These are phyloP conservation scores for Acanthurus tractus DNA, from an alignment of 2,797 vertebrate genomes.

Conservation along the genomic window DNA sequence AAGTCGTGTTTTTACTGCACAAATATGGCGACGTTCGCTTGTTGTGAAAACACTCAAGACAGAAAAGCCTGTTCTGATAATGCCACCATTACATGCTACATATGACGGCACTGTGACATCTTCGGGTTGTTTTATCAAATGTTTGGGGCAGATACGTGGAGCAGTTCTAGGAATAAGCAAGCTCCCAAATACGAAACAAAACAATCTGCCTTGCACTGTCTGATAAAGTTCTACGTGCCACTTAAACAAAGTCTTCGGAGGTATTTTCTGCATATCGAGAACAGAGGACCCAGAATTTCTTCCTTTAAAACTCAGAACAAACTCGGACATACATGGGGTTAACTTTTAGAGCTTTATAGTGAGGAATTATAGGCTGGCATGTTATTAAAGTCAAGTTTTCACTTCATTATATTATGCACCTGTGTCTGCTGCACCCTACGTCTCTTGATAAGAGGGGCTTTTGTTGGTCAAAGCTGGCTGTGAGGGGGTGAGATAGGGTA, in stretches of 20 bases:
- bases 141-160: neutral
- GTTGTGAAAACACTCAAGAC: conserved; percentile 71
- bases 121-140: conserved; percentile 21
- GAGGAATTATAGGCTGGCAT: conserved; percentile 70
- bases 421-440: conserved; percentile 70
- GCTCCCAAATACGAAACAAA: conserved; percentile 5
- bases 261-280: neutral
- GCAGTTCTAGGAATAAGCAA: neutral
- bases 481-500: conserved; percentile 27
- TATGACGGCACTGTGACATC: conserved; percentile 39
- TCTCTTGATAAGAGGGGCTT: conserved; percentile 81
- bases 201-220: conserved; percentile 17
- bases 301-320: conserved; percentile 15
- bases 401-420: conserved; percentile 85
- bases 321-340: conserved; percentile 49
- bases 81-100: conserved; percentile 43
- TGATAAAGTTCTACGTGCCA: conserved; percentile 13
- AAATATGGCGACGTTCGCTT: conserved; percentile 61
- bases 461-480: conserved; percentile 74
- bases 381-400: conserved; percentile 79
- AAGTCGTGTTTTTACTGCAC: conserved; percentile 35
- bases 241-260: neutral
- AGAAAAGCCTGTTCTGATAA: conserved; percentile 64
- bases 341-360: conserved; percentile 56
- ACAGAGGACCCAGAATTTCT: neutral